Evolutionary conservation across 1,140 invertebrate genomes (phyloP).

Genomic region (Brachionus rotundiformis): DNA sequence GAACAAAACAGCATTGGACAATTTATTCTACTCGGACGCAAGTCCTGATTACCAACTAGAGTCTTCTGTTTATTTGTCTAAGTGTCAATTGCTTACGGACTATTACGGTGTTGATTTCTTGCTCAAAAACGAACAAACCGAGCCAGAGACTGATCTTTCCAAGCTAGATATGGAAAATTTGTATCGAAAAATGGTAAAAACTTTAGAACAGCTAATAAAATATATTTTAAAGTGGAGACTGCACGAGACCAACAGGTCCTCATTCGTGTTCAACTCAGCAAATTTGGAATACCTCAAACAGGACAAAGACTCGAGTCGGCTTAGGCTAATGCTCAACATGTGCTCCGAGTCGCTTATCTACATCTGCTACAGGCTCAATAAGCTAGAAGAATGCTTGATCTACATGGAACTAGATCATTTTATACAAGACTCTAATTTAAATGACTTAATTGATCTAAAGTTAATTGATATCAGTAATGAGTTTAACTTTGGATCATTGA

Average conservation of each 20-base stretch:
- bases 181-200: slow-evolving; percentile 2
- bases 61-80: slow-evolving; percentile 22
- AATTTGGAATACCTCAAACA: slow-evolving; percentile 29
- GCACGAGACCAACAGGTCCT: slow-evolving; percentile 21
- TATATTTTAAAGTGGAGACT: neutral
- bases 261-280: neutral
- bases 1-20: neutral
- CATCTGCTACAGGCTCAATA: slow-evolving; percentile 9
- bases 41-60: slow-evolving; percentile 32
- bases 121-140: neutral
- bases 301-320: neutral
- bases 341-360: slow-evolving; percentile 33
- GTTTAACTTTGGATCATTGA: slow-evolving; percentile 17
- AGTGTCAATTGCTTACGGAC: slow-evolving; percentile 37
- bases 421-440: slow-evolving; percentile 7
- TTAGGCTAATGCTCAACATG: neutral
- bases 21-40: slow-evolving; percentile 27
- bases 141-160: neutral
- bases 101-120: slow-evolving; percentile 22
- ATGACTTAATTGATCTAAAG: slow-evolving; percentile 31
- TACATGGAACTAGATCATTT: slow-evolving; percentile 45
- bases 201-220: neutral
- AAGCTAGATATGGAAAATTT: slow-evolving; percentile 4
- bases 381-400: slow-evolving; percentile 26
- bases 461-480: slow-evolving; percentile 16